Evolutionary conservation across 2,888 invertebrate species (phyloP).

Genomic region (Eucriotettix oculatus): DNA sequence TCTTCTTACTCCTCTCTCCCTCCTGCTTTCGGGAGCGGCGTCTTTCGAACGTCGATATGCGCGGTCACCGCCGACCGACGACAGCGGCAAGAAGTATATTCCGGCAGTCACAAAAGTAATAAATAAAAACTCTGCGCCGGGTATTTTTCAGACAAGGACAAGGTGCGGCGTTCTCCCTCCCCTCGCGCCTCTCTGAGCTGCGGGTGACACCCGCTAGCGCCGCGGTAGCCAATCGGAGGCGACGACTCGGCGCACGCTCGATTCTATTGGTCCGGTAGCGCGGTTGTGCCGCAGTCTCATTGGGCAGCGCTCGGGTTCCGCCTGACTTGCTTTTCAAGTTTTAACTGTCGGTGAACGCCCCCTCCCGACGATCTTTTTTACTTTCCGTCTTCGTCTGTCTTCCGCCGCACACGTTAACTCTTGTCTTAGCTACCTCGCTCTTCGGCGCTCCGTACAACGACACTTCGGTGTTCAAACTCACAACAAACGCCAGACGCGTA

Average conservation of each 20-base stretch:
- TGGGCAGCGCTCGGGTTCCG: conserved; percentile 9
- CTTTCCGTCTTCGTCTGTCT: background rate
- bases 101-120: conserved; percentile 53
- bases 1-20: background rate
- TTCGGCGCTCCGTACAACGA: background rate
- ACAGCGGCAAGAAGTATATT: conserved; percentile 14
- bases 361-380: background rate
- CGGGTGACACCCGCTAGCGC: conserved; percentile 6
- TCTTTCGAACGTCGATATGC: background rate
- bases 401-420: too few species aligned
- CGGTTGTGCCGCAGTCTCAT: conserved; percentile 4
- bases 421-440: background rate
- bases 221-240: conserved; percentile 5
- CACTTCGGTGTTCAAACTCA: too few species aligned
- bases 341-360: background rate
- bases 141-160: background rate
- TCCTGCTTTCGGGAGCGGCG: background rate
- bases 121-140: conserved; percentile 44
- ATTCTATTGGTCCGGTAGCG: conserved; percentile 8
- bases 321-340: conserved; percentile 10
- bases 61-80: background rate
- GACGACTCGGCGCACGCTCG: conserved; percentile 1
- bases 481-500: too few species aligned
- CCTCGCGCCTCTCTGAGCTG: conserved; percentile 2
- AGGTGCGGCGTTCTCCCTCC: background rate